phyloP scores from a whole-genome alignment of 2,113 vertebrate species.

The Tapirus terrestris region DNA sequence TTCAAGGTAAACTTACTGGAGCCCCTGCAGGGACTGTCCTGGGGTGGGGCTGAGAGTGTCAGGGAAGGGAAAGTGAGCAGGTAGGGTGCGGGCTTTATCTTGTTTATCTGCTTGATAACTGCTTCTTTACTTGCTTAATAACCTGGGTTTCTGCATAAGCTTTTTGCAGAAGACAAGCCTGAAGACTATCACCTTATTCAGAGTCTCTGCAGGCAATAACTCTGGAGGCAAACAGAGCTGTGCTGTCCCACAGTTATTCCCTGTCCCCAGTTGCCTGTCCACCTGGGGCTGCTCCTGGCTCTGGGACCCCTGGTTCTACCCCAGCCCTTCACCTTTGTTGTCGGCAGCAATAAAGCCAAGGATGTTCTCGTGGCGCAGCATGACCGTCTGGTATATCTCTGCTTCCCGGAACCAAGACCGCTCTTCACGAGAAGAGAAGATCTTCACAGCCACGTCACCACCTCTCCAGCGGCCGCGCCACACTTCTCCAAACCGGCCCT shows the following conservation, averaged over 20 bases:
- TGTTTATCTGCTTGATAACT: background rate
- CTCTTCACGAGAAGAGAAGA: conserved; percentile 98
- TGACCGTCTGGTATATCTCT: conserved; percentile 98
- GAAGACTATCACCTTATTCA: background rate
- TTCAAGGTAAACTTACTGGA: background rate
- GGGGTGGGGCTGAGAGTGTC: background rate
- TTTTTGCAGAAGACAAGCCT: background rate
- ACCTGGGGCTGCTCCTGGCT: background rate
- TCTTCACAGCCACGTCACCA: conserved; percentile 97
- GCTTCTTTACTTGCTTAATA: background rate
- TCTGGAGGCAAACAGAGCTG: background rate
- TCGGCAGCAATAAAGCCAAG: conserved; percentile 98
- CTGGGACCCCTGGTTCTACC: too few species aligned
- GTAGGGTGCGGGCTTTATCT: background rate
- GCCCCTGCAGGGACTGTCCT: background rate
- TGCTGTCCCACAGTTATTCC: rapidly evolving
- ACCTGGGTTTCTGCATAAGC: background rate
- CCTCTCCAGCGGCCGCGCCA: conserved; percentile 98
- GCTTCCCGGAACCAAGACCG: conserved; percentile 99
- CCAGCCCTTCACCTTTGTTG: conserved; percentile 93
- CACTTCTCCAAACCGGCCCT: conserved; percentile 98
- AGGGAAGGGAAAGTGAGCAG: background rate
- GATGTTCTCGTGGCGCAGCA: conserved; percentile 99
- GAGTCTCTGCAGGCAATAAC: background rate
- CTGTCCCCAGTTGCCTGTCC: background rate